Evolutionary conservation across 1,140 invertebrate genomes (phyloP).

Genomic region (Tetraneura akinire): DNA sequence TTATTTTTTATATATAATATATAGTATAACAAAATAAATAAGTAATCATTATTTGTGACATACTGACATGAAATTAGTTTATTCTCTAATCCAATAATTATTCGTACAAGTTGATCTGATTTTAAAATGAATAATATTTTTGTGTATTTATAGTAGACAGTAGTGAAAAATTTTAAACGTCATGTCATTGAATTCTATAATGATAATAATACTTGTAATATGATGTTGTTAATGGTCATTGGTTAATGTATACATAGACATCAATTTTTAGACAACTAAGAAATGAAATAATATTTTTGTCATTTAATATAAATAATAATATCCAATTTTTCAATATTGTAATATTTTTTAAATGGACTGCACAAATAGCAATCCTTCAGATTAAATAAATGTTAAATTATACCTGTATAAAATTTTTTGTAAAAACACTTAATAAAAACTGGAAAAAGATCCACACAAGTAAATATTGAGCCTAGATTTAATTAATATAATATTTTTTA

Average conservation of each 20-base stretch:
- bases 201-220: neutral
- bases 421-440: neutral
- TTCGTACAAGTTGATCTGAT: neutral
- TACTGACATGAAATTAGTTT: too few relatives aligned
- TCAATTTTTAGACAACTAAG: conserved; percentile 3
- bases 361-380: neutral
- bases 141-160: too few relatives aligned
- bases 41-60: too few relatives aligned
- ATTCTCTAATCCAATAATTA: too few relatives aligned
- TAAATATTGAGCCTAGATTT: neutral
- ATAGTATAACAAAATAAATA: too few relatives aligned
- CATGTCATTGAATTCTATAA: too few relatives aligned
- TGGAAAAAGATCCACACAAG: conserved; percentile 1
- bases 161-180: too few relatives aligned
- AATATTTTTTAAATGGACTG: neutral
- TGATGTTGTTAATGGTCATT: neutral
- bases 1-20: too few relatives aligned
- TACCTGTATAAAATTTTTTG: too few relatives aligned
- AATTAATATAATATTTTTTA: neutral
- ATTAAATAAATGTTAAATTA: neutral
- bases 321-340: neutral
- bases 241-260: too few relatives aligned
- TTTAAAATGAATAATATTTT: neutral
- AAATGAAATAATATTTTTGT: conserved; percentile 10
- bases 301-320: neutral